Conservation (phyloP, 2,113 vertebrate species). For the Collichthys lucidus region DNA sequence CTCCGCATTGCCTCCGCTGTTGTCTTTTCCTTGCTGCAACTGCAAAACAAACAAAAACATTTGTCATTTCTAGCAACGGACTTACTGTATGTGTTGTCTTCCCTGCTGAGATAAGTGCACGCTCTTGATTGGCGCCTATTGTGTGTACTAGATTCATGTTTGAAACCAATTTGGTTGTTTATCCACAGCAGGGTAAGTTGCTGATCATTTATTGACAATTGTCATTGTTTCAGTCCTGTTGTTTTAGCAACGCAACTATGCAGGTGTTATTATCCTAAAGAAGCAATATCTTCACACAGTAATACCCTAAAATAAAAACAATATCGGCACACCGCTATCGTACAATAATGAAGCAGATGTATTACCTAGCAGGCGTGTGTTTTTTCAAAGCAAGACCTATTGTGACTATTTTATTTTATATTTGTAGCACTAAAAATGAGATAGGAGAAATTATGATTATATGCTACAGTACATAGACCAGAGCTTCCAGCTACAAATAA, state of each 20-base stretch:
- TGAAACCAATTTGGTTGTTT: constrained; percentile 23
- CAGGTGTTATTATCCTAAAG: constrained; percentile 1
- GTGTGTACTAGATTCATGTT: constrained; percentile 9
- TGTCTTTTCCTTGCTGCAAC: neutral
- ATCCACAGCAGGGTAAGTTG: constrained; percentile 6
- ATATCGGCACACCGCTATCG: neutral
- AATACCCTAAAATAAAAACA: neutral
- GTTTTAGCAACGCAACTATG: neutral
- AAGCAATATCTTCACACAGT: neutral
- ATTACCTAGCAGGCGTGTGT: too few species aligned
- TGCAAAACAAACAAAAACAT: constrained; percentile 19
- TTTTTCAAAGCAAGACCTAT: neutral
- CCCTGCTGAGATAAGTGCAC: constrained; percentile 41
- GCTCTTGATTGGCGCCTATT: constrained; percentile 25
- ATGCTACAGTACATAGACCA: neutral
- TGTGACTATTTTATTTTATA: neutral
- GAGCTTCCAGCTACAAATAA: neutral
- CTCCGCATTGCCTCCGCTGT: neutral
- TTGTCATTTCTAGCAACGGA: neutral
- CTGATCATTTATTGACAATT: constrained; percentile 13
- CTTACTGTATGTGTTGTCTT: constrained; percentile 2
- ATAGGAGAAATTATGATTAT: neutral
- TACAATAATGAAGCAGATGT: neutral
- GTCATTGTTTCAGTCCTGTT: neutral
- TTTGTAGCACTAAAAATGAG: neutral